These are phyloP conservation scores for Colaptes auratus DNA, from an alignment of 2,113 vertebrate species.

Conservation along the genomic window DNA sequence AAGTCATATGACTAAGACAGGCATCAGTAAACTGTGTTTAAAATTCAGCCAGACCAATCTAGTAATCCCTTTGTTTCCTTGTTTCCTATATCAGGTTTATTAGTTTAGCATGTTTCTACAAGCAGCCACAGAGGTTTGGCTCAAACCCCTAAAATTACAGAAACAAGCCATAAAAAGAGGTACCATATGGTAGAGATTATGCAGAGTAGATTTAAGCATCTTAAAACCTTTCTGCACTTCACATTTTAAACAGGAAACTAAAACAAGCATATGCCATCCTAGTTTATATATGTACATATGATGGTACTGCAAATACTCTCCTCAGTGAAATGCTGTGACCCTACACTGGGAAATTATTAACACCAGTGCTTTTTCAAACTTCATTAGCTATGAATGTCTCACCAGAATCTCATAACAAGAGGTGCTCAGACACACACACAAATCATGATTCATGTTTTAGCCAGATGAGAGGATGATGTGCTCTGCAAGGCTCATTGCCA, in stretches of 20 bases:
- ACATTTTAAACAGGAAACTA: background rate
- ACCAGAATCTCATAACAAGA: background rate
- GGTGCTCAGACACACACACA: background rate
- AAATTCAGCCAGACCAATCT: background rate
- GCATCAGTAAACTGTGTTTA: background rate
- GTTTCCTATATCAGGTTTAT: background rate
- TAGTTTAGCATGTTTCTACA: background rate
- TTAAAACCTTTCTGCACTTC: background rate
- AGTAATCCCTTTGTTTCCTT: background rate
- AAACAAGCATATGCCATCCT: background rate
- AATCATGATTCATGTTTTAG: background rate
- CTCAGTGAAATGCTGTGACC: background rate
- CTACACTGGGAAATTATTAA: background rate
- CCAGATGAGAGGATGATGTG: background rate
- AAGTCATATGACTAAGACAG: background rate
- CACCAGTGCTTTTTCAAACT: background rate
- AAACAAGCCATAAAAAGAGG: background rate
- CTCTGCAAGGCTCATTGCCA: background rate
- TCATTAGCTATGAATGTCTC: background rate
- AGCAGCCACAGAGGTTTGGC: background rate
- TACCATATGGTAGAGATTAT: background rate
- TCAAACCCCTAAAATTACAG: background rate
- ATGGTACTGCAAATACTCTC: background rate
- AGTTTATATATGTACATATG: rapidly evolving
- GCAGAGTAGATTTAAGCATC: background rate